Percentiles rank a stretch among this genome's conserved stretches.
These are phyloP conservation scores for Unio delphinus DNA, from an alignment of 2,888 invertebrate genomes.

Conservation along the genomic window DNA sequence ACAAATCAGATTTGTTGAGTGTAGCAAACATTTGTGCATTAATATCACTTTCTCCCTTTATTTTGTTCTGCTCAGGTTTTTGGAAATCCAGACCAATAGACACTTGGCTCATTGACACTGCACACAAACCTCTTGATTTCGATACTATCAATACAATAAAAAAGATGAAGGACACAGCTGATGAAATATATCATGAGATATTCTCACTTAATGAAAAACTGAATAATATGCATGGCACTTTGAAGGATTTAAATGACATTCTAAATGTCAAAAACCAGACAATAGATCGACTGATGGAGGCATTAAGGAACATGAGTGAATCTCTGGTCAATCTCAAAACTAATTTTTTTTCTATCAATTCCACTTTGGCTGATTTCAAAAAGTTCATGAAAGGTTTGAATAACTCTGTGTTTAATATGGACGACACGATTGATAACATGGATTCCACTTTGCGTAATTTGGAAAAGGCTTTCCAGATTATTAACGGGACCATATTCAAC, in stretches of 20 bases:
- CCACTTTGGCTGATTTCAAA: conserved; percentile 24
- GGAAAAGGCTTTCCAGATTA: conserved; percentile 14
- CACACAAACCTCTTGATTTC: too few species aligned
- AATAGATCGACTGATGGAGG: conserved; percentile 18
- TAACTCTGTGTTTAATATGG: conserved; percentile 25
- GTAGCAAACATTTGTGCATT: too few species aligned
- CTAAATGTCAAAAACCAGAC: conserved; percentile 27
- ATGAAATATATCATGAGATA: conserved; percentile 4
- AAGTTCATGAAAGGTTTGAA: conserved; percentile 21
- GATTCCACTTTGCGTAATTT: conserved; percentile 25
- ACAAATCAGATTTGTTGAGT: too few species aligned
- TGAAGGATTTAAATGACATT: conserved; percentile 17
- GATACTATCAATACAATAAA: too few species aligned
- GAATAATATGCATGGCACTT: conserved; percentile 4
- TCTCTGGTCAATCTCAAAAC: conserved; percentile 30
- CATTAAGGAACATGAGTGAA: conserved; percentile 22
- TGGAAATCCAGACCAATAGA: too few species aligned
- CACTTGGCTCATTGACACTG: too few species aligned
- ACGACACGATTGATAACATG: conserved; percentile 24
- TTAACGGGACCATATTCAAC: conserved; percentile 23
- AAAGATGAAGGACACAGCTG: neutral
- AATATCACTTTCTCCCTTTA: too few species aligned
- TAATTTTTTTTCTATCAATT: conserved; percentile 25
- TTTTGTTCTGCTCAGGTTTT: too few species aligned
- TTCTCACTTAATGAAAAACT: conserved; percentile 12